Base-by-base conservation (phyloP, 2,113 vertebrate genomes). In the Holacanthus passer region DNA sequence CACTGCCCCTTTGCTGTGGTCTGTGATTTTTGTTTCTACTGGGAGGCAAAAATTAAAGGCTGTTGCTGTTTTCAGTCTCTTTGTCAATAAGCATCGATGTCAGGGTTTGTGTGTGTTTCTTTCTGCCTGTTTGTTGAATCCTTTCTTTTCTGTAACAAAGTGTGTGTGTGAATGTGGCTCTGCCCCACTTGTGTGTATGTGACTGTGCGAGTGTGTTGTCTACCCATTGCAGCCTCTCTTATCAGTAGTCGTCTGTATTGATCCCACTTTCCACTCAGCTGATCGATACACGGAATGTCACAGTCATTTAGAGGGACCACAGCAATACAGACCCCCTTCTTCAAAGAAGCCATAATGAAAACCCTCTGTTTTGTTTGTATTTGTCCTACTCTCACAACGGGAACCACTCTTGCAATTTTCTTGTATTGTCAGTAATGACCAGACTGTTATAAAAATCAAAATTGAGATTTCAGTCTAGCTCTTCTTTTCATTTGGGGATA, bases 221-320 rank as follows among this genome's bases (percentile, higher is more conserved):
- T 77, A 56, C 69, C 79, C 31, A 39, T 8, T 73, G 52, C 82
- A 74, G 66, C 73, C 60, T 59, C 43, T 81, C 48, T 84, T 81
- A 90, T 89, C 85, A 92, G 81, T 85, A 83, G 77, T 89, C 53
- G 56, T 86, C 80, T 68, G 31, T 87, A 94, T 94, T 81, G 91
- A 94, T 92, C 83, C 84, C 47, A 35, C 87, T 91, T 85, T 86
- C 81, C 82, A 66, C 86, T 87, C 87, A 64, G 39, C 65, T 91
- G 75, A 89, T 95, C 91, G 55, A 95, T 93, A 81, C 75, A n/a
- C 81, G 85, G 85, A 94, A 92, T 92, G 90, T 92, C 91, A 90
- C 87, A 56, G 91, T 86, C 84, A 85, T 94, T 91, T 92, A 91
- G 88, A 89, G 75, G 62, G 86, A 74, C 83, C 55, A 63, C 73